Base-by-base conservation (phyloP, 92 coral and sea anemone genomes). In the Blastomussa wellsi region DNA sequence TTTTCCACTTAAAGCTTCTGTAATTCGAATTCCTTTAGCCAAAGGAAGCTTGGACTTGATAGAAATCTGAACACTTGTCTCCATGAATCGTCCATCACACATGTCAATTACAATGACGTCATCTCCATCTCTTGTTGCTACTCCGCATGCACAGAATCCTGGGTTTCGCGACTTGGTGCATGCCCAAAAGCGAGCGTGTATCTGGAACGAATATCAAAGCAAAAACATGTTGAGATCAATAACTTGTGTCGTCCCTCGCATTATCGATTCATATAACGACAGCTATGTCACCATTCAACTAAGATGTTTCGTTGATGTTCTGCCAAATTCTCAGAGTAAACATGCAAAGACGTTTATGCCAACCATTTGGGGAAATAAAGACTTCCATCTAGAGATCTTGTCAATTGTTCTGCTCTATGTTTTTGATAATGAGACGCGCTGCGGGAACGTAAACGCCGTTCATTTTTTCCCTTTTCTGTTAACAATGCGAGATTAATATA, bases 81-180 rank as follows among this genome's bases (percentile, higher is more conserved):
- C 85, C 59, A 78, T 82, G 84, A 92, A 91, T 26, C 71, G 69
- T 37, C 98, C 98, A 68, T 72, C 79, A 75, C 98, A 96, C 98
- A 96, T 96, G 66, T 96, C 91, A 84, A 95, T 95, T 55, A 76
- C 93, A 51, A 96, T 90, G 87, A 96, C 96, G 85, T 96, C 95
- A 81, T 85, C 90, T 24, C 88, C 81, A 55, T 94, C 97, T 20
- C 95, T 89, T 37, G 90, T 89, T 17, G 96, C 98, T 17, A 94
- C 95, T 41, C 94, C 98, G 82, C 98, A 96, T 14, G 92, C 83
- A 64, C 98, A 96, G 39, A 76, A 91, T 16, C 89, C 82, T 14
- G 91, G 90, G 68, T 87, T 84, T 17, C 35, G 38, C n/a, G 89
- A 70, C 64, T 72, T 76, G 70, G 82, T 86, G 79, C 98, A 96